Evolutionary conservation across 2,113 vertebrate genomes (phyloP).

Genomic region (Zosterops borbonicus): DNA sequence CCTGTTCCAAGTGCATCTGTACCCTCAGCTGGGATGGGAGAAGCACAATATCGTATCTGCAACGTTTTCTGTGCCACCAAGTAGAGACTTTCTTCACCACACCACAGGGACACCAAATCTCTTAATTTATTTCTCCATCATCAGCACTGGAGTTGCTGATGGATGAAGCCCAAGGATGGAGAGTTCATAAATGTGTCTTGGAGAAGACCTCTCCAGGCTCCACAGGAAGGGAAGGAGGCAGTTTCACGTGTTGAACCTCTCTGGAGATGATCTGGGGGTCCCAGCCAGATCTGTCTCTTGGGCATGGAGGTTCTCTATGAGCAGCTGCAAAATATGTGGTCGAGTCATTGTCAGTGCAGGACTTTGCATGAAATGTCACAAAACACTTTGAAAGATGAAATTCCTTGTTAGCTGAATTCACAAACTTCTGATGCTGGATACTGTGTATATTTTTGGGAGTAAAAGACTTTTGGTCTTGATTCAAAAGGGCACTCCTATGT

Average conservation of each 20-base stretch:
- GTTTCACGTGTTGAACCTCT: not conserved
- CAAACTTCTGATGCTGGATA: not conserved
- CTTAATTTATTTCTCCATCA: not conserved
- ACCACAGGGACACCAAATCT: not conserved
- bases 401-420: not conserved
- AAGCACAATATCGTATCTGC: not conserved
- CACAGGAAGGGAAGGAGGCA: not conserved
- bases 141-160: not conserved
- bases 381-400: not conserved
- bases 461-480: not conserved
- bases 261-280: not conserved
- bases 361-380: not conserved
- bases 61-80: not conserved
- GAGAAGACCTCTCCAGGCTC: not conserved
- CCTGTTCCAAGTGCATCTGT: accelerated
- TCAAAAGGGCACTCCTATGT: not conserved
- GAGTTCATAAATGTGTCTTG: not conserved
- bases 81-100: not conserved
- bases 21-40: not conserved
- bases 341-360: not conserved
- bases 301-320: not conserved
- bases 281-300: accelerated
- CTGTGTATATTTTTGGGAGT: not conserved
- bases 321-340: not conserved
- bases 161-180: accelerated